Conservation (phyloP, 2,797 vertebrate genomes). For the Hemibagrus guttatus region DNA sequence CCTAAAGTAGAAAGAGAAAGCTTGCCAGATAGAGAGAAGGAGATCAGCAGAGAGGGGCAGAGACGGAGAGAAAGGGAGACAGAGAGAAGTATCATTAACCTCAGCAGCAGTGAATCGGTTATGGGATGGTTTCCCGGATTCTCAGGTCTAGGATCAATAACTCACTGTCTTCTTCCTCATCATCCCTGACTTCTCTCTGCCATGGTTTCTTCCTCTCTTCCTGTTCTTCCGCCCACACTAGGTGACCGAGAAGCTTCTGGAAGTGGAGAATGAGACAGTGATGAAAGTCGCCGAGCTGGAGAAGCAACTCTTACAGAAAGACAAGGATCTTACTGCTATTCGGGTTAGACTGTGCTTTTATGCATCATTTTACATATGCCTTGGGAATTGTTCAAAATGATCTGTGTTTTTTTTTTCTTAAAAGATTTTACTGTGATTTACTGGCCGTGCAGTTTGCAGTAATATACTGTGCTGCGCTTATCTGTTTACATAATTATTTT, state of each 20-base stretch:
- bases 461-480: background rate
- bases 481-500: no score
- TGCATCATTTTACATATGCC: background rate
- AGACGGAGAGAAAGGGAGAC: constrained; percentile 17
- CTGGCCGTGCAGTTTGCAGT: background rate
- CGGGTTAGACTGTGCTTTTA: constrained; percentile 75
- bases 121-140: constrained; percentile 49
- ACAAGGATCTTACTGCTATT: constrained; percentile 87
- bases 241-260: constrained; percentile 95
- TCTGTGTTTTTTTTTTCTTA: background rate
- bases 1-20: constrained; percentile 54
- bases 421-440: background rate
- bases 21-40: background rate
- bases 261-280: constrained; percentile 96
- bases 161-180: constrained; percentile 22
- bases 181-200: background rate
- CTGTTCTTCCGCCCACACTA: constrained; percentile 58
- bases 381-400: background rate
- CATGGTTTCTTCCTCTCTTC: background rate
- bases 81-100: constrained; percentile 11
- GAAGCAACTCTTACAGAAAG: constrained; percentile 90
- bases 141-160: constrained; percentile 6
- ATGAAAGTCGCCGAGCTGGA: constrained; percentile 96
- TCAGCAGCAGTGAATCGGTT: constrained; percentile 38
- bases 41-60: constrained; percentile 22